These are phyloP conservation scores for Leiothrix lutea DNA, from an alignment of 2,113 vertebrate species.

Conservation along the genomic window DNA sequence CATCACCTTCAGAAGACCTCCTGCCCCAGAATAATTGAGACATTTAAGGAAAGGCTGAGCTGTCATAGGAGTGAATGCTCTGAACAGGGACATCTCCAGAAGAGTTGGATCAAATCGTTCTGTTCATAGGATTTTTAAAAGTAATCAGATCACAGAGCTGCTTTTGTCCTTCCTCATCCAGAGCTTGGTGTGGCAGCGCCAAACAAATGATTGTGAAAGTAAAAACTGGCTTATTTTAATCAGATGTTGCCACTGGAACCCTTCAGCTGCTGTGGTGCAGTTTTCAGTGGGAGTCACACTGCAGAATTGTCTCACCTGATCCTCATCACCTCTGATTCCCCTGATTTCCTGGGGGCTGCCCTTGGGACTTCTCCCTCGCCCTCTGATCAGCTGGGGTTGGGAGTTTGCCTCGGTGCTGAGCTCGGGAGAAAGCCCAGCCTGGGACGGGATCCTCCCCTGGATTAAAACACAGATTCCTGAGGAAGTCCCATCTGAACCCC, in stretches of 20 bases:
- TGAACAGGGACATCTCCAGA: slow-evolving; percentile 21
- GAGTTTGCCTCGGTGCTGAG: neutral
- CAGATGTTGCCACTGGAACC: slow-evolving; percentile 49
- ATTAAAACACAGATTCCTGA: neutral
- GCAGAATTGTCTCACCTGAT: slow-evolving; percentile 43
- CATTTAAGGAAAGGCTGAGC: slow-evolving; percentile 2
- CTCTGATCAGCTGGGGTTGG: neutral
- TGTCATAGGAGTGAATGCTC: slow-evolving; percentile 4
- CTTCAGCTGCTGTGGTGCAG: slow-evolving; percentile 26
- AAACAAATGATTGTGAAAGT: slow-evolving; percentile 71
- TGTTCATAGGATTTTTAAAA: slow-evolving; percentile 65
- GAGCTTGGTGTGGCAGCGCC: slow-evolving; percentile 50
- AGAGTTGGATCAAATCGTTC: slow-evolving; percentile 41
- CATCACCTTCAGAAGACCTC: neutral
- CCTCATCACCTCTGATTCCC: slow-evolving; percentile 59
- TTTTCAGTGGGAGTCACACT: neutral
- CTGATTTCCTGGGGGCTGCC: slow-evolving; percentile 38
- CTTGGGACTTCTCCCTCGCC: neutral
- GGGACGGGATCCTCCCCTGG: neutral
- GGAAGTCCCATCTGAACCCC: neutral
- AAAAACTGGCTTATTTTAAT: slow-evolving; percentile 73
- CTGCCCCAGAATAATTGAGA: slow-evolving; percentile 12
- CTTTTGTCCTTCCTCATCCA: slow-evolving; percentile 64
- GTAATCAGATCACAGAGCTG: slow-evolving; percentile 67
- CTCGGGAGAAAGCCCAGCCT: neutral